Base-by-base conservation (phyloP, 2,113 vertebrate genomes). In the Hiodon alosoides region DNA sequence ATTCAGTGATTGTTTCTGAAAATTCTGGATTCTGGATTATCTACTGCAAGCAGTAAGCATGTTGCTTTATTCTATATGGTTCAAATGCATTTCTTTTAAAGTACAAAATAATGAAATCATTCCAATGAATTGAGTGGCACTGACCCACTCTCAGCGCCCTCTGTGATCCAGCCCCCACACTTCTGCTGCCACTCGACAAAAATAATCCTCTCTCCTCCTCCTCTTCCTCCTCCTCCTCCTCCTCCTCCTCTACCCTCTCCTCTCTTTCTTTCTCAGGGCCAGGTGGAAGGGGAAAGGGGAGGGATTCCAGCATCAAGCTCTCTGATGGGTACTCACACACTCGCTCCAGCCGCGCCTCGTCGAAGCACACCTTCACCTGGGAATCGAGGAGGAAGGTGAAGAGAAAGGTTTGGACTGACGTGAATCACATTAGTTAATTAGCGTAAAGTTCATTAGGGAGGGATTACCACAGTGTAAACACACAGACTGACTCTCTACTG, bases 271-370 rank as follows among this genome's bases (percentile, higher is more conserved):
- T 7, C 51, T 69, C 17, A 10, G 76, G 62, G 75, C 77, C 51
- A 4, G 66, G 71, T 72, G 81, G 68, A 4, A 71, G 75, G 72
- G 81, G 69, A 62, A 13, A 62, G 5, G 80, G 78, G 16, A 74
- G 75, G 3, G 72, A 80, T 0, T 78, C 71, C 73, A 85, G 68
- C 80, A 87, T 72, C 73, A 81, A 79, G 67, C 71, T 83, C 82
- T 91, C 91, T 1, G 90, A 89, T 0, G 89, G 90, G 64, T 92
- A 92, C 79, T 90, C 89, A 5, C 86, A 92, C 65, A 92, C 81
- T 71, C 82, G 81, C 85, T 91, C 89, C 81, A 91, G 80, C 80
- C 82, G 84, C 11, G 80, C 79, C 72, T 90, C 89, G 1, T 87
- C 78, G 47, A 92, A 92, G 79, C 87, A 88, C 77, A 92, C 90